Conservation (phyloP, 2,797 vertebrate species). For the Iguana delicatissima region DNA sequence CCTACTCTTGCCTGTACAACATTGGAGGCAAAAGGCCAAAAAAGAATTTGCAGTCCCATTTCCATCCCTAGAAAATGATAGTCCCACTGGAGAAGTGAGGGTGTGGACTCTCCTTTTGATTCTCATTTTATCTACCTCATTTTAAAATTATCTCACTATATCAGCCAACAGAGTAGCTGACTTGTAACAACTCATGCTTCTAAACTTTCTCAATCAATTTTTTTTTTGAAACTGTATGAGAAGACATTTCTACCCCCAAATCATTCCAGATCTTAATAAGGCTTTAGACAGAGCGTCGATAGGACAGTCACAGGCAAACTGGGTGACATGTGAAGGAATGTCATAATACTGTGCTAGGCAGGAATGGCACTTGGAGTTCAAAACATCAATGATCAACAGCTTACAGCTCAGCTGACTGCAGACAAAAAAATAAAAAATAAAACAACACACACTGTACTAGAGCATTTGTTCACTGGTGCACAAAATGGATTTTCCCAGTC, state of each 20-base stretch:
- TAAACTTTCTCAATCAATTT: background rate
- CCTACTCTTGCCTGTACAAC: background rate
- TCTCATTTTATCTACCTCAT: slow-evolving; percentile 1
- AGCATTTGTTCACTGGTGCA: slow-evolving; percentile 85
- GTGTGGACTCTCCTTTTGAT: slow-evolving; percentile 38
- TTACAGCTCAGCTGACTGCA: slow-evolving; percentile 85
- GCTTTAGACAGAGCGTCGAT: slow-evolving; percentile 64
- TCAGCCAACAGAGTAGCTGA: slow-evolving; percentile 45
- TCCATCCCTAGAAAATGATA: background rate
- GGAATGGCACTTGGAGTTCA: slow-evolving; percentile 86
- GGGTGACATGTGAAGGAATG: slow-evolving; percentile 73
- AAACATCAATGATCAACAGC: slow-evolving; percentile 83
- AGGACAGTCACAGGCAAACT: slow-evolving; percentile 65
- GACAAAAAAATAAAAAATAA: slow-evolving; percentile 77
- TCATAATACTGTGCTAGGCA: slow-evolving; percentile 81
- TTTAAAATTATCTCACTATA: slow-evolving; percentile 42
- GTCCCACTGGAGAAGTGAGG: background rate
- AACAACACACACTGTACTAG: slow-evolving; percentile 86
- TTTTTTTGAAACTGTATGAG: slow-evolving; percentile 51
- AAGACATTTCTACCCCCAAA: slow-evolving; percentile 66
- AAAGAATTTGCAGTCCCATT: background rate
- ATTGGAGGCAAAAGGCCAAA: background rate
- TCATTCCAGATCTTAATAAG: slow-evolving; percentile 63
- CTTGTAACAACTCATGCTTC: background rate
- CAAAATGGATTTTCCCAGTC: slow-evolving; percentile 77